These are phyloP conservation scores for Arctia plantaginis DNA, from an alignment of 2,888 invertebrate species.

Conservation along the genomic window DNA sequence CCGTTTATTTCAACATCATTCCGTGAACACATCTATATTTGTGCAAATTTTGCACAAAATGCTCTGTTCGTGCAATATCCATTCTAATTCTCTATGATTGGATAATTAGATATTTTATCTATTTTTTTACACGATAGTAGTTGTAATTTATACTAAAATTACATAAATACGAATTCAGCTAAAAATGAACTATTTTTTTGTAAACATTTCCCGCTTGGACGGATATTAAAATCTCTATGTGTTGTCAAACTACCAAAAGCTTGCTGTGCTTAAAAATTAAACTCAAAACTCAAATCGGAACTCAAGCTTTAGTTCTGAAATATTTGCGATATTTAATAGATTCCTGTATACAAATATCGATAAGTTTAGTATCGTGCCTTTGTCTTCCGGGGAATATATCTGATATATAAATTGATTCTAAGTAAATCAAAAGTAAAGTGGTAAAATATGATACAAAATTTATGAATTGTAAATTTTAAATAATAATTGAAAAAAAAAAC, in stretches of 20 bases:
- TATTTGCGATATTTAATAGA: not conserved
- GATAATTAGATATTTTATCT: slow-evolving; percentile 61
- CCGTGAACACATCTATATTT: slow-evolving; percentile 57
- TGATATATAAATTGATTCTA: not conserved
- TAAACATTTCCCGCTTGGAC: slow-evolving; percentile 78
- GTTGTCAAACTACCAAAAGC: slow-evolving; percentile 51
- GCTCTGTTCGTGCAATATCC: slow-evolving; percentile 32
- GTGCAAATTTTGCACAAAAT: slow-evolving; percentile 42
- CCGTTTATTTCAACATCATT: slow-evolving; percentile 46
- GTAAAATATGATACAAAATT: not conserved
- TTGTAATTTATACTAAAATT: slow-evolving; percentile 67
- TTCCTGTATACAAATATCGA: too few species aligned
- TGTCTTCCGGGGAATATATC: not conserved
- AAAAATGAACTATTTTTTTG: slow-evolving; percentile 67
- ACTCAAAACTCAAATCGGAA: not conserved
- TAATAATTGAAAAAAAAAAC: not conserved
- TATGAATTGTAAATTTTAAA: not conserved
- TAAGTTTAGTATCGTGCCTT: too few species aligned
- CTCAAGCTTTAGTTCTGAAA: not conserved
- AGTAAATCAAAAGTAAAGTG: not conserved
- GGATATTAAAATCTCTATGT: slow-evolving; percentile 74
- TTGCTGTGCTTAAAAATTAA: slow-evolving; percentile 31
- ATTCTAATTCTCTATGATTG: slow-evolving; percentile 51
- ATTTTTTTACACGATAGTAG: slow-evolving; percentile 46
- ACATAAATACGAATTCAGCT: slow-evolving; percentile 60